Conservation (phyloP, 2,113 vertebrate genomes). For the Bos taurus region ARS-UCD2.0 NC_037333.1:1517001-1517500, state of each 20-base stretch:
- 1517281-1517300: background rate
- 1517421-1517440: background rate
- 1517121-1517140: background rate
- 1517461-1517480: background rate
- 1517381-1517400: background rate
- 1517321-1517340: background rate
- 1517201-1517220: background rate
- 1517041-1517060: too few species aligned
- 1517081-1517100: background rate
- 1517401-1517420: background rate
- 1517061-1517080: too few species aligned
- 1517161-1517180: background rate
- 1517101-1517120: background rate
- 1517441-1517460: background rate
- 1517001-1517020: too few species aligned
- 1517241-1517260: too few species aligned
- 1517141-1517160: background rate
- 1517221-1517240: background rate
- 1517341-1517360: background rate
- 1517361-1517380: background rate
- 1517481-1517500: background rate
- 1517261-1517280: background rate
- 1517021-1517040: fast-evolving
- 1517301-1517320: background rate
- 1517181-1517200: background rate